Evolutionary conservation across 2,113 vertebrate species (phyloP), one percentile per base, ranked within the genome.

Genomic region (Cettia cetti): DNA sequence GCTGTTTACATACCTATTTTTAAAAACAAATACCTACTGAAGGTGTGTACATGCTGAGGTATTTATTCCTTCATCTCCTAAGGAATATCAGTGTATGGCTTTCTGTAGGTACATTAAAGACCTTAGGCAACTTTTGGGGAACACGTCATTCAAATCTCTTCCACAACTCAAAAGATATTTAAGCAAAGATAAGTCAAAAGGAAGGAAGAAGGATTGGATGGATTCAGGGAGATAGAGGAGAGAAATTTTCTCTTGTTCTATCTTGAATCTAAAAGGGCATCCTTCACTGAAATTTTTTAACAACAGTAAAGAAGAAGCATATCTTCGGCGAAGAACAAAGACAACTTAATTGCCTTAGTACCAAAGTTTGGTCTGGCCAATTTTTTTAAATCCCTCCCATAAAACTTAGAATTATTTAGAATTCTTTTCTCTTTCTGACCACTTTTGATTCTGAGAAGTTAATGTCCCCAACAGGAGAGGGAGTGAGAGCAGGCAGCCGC

Each of bases 1-100:
- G 22, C 52, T 96, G 56, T 94, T 97, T 94, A 89, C 60, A 16
- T 20, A 39, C 16, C 60, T 75, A 30, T 91, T 95, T 95, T 95
- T 33, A 77, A 91, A 94, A 95, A 94, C 45, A 90, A 95, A 92
- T 95, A 88, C 78, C 53, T 91, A 26, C 33, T 86, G 66, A 81
- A 94, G 95, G 89, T 86, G 74, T 84, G 83, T 83, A 42, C 60
- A 37, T 89, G 65, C 27, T 72, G 61, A 94, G 70, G 50, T 30
- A 53, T 79, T 85, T 72, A 27, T 87, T 59, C 37, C 40, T 91
- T 85, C 66, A 35, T 54, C n/a, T 91, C 70, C 26, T 63, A 72
- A 69, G 52, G 31, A 79, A 39, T 80, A 42, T 30, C 68, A 78
- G 60, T 40, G 10, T 23, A 45, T 20, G n/a, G 8, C 64, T 91